Percentiles rank a stretch among this genome's conserved stretches.
Evolutionary conservation across 92 coral and sea anemone genomes (phyloP).

Genomic region (Zoanthus gigantus): DNA sequence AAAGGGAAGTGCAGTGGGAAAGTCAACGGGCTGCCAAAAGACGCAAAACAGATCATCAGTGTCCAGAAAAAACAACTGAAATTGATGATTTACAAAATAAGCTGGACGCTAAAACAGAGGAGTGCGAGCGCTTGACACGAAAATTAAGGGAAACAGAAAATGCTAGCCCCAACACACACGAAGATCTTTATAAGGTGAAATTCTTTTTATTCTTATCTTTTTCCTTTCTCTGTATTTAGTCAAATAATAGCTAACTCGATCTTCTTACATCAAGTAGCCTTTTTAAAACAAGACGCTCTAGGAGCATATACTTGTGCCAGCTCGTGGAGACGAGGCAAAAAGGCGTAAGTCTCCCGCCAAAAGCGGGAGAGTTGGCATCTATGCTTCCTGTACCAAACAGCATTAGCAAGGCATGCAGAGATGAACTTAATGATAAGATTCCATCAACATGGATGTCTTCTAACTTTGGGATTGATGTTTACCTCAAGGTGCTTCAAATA

Average conservation of each 20-base stretch:
- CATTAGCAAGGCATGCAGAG: slow-evolving; percentile 51
- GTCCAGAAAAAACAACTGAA: not conserved
- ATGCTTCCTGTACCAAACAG: not conserved
- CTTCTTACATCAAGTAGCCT: too few species aligned
- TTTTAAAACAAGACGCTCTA: too few species aligned
- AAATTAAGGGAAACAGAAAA: not conserved
- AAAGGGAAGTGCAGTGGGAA: not conserved
- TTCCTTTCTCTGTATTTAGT: not conserved
- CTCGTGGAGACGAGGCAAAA: too few species aligned
- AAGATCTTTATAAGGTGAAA: not conserved
- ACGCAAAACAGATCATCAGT: not conserved
- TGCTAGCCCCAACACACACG: not conserved
- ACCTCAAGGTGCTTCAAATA: slow-evolving; percentile 57
- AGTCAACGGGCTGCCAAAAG: not conserved
- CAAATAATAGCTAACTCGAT: too few species aligned
- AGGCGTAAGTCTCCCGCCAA: too few species aligned
- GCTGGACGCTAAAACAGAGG: not conserved
- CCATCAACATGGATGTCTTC: slow-evolving; percentile 50
- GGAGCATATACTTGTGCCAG: too few species aligned
- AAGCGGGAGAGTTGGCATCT: too few species aligned
- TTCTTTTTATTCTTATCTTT: not conserved
- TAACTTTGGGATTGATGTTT: slow-evolving; percentile 66
- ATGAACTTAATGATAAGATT: slow-evolving; percentile 42
- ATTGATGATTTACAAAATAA: not conserved
- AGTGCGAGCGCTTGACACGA: not conserved